A percentile compares a stretch with the other conserved stretches of the same genome.
These are phyloP conservation scores for Martes martes DNA, from an alignment of 2,113 vertebrate genomes.

Conservation along the genomic window DNA sequence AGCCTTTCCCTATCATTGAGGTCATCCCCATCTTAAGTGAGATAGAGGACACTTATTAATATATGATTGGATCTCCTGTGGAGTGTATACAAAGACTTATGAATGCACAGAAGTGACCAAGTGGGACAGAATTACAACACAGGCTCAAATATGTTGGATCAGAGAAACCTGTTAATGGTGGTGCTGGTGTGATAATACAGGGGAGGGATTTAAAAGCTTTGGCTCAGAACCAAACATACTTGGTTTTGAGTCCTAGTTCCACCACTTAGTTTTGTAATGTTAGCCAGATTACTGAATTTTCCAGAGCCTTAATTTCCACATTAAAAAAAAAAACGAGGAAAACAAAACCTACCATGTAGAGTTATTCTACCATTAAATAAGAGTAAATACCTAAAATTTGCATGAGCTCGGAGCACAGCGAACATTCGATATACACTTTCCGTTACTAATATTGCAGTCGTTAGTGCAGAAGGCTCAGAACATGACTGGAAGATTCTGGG, in stretches of 20 bases:
- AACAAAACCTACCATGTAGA: neutral
- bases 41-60: neutral
- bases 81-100: neutral
- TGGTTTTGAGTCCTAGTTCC: neutral
- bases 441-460: neutral
- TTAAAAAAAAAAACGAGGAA: neutral
- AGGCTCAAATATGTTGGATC: neutral
- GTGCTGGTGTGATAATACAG: neutral
- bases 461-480: neutral
- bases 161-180: neutral
- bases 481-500: neutral
- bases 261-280: neutral
- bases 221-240: neutral
- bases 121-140: neutral
- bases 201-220: neutral
- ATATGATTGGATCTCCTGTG: neutral
- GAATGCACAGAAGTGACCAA: neutral
- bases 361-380: neutral
- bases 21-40: neutral
- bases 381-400: constrained; percentile 3
- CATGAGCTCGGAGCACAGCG: neutral
- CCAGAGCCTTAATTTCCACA: neutral
- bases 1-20: neutral
- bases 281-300: neutral
- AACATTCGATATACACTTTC: neutral